A percentile compares a stretch with the other conserved stretches of the same genome.
Evolutionary conservation across 1,140 invertebrate genomes (phyloP).

Genomic region (Bombus sibiricus): DNA sequence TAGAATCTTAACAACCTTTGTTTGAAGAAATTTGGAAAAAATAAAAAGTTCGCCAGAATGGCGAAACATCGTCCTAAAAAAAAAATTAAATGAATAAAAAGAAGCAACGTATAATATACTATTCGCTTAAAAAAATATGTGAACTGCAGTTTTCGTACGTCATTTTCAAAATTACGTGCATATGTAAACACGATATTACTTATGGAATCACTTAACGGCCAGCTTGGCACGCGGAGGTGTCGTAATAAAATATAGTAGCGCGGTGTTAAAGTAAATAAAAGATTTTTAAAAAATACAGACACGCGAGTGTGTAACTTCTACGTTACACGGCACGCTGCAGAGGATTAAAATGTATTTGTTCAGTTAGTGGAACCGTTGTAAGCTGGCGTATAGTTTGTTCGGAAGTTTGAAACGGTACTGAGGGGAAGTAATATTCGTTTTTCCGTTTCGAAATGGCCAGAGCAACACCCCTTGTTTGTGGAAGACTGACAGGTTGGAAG

Average conservation of each 20-base stretch:
- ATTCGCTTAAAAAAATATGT: neutral
- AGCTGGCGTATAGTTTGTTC: neutral
- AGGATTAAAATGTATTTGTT: neutral
- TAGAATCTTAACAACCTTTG: neutral
- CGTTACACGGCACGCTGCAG: neutral
- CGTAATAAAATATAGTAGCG: neutral
- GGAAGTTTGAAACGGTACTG: neutral
- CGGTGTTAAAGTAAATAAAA: neutral
- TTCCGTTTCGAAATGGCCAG: neutral
- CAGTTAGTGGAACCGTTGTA: conserved; percentile 5
- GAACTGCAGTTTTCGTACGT: neutral
- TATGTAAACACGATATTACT: neutral
- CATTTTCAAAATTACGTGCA: neutral
- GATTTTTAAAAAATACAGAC: neutral
- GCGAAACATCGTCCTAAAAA: neutral
- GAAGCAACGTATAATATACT: neutral
- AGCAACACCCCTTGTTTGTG: neutral
- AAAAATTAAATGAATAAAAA: neutral
- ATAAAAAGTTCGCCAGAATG: no score
- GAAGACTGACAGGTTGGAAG: neutral
- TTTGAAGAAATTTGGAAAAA: neutral
- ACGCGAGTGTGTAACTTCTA: neutral
- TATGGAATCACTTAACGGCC: neutral
- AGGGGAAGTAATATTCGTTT: neutral
- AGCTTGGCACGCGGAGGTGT: neutral